Base-by-base conservation (phyloP, 2,888 invertebrate species). In the Sympetrum striolatum region DNA sequence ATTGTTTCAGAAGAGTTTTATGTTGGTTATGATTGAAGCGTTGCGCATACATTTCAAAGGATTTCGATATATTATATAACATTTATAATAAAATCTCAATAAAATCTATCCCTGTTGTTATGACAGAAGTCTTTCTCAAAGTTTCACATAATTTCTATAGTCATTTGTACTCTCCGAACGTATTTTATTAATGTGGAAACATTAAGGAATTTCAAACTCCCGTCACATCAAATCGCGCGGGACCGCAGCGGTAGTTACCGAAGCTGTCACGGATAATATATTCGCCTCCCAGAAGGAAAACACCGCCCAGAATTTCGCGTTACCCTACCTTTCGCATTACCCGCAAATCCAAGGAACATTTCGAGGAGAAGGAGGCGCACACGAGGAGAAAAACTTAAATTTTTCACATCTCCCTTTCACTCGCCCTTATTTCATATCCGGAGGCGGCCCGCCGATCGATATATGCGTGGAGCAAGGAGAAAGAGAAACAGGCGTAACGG, bases 391-490 rank as follows among this genome's bases (percentile, higher is more conserved):
- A 58, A 22, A 64, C 60, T 58, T 31, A 86, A 86, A 86, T 64
- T 37, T 53, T 86, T 31, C 37, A 37, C 58, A 48, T 53, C 18
- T 35, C 60, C 60, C 60, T 86, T 86, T 60, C 58, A 86, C 86
- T 60, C 86, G 86, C 86, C 86, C 86, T 86, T 86, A 86, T 86
- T 86, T 86, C 86, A 86, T 82, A 86, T 86, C 86, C 60, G 86
- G 86, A 86, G 86, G 86, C 86, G 58, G 64, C 31, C 22, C 35
- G 86, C n/a, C 58, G 86, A 86, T 86, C 86, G 86, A 86, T 86
- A 86, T 86, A n/a, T 86, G 86, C 86, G 86, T 86, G 86, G 60
- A 60, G 86, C 22, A 60, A n/a, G 86, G 60, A 31, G n/a, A 6
- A 53, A 31, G 60, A 86, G 86, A 60, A 86, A 37, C 15, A 37